Percentiles rank a stretch among this genome's conserved stretches.
Evolutionary conservation across 2,797 vertebrate species (phyloP).

Genomic region (Lepilemur ruficaudatus): DNA sequence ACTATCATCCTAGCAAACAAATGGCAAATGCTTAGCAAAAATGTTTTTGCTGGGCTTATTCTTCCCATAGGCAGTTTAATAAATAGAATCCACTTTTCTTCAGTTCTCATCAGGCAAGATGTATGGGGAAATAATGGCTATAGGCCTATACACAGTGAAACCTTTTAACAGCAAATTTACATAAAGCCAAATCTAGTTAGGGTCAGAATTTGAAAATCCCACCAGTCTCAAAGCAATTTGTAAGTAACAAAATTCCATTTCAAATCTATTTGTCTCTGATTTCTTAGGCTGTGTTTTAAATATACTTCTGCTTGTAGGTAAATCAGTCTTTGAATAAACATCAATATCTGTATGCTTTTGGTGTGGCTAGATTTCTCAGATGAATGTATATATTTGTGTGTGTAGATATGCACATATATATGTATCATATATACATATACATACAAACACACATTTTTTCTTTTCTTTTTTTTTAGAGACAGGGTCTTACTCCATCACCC

Average conservation of each 20-base stretch:
- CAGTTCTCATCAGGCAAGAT: not conserved
- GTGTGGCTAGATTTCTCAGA: not conserved
- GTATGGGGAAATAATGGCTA: not conserved
- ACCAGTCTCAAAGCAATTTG: constrained; percentile 58
- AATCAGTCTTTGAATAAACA: constrained; percentile 52
- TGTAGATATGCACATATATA: no score
- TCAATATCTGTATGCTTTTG: constrained; percentile 24
- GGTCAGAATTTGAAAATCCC: constrained; percentile 64
- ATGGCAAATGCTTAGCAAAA: constrained; percentile 36
- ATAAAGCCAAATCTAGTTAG: constrained; percentile 44
- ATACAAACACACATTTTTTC: not conserved
- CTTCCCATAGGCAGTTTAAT: constrained; percentile 17
- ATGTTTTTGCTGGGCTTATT: not conserved
- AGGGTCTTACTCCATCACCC: not conserved
- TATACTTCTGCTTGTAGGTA: constrained; percentile 45
- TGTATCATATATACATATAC: not conserved
- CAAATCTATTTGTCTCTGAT: constrained; percentile 50
- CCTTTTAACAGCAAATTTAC: constrained; percentile 55
- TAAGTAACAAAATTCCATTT: constrained; percentile 55
- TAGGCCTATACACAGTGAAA: not conserved
- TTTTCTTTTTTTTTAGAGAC: not conserved
- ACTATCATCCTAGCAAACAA: constrained; percentile 30
- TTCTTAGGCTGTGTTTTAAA: constrained; percentile 53
- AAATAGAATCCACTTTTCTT: constrained; percentile 20
- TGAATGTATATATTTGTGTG: not conserved